Percentiles rank a stretch among this genome's conserved stretches.
phyloP scores from a whole-genome alignment of 2,113 vertebrate species.

The Progne subis region DNA sequence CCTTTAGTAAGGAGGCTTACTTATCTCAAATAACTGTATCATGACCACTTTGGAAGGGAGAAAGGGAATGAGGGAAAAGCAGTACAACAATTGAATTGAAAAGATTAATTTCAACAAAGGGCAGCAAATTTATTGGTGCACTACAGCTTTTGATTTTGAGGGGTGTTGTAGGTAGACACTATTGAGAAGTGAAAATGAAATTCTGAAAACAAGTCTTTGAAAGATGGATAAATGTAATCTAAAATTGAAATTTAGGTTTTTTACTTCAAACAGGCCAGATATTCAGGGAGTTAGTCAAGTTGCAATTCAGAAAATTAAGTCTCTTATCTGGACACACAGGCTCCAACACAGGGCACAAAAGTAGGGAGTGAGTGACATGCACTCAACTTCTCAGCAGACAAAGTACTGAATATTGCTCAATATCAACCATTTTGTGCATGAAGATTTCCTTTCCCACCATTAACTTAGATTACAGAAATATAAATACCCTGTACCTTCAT shows the following conservation, averaged over 20 bases:
- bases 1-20: not conserved
- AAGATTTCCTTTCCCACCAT: not conserved
- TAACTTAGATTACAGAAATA: not conserved
- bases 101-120: not conserved
- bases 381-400: not conserved
- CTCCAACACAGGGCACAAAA: not conserved
- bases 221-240: not conserved
- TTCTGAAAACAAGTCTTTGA: not conserved
- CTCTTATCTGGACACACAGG: not conserved
- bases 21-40: not conserved
- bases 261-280: not conserved
- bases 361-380: not conserved
- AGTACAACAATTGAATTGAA: not conserved
- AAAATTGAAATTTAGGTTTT: not conserved
- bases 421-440: not conserved
- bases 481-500: not conserved
- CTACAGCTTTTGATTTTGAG: not conserved
- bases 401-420: not conserved
- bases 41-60: not conserved
- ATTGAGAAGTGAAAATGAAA: not conserved
- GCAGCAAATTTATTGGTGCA: not conserved
- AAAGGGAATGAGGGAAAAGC: accelerated
- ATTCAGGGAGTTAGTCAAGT: not conserved
- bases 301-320: not conserved
- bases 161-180: not conserved